Evolutionary conservation across 1,140 invertebrate species (phyloP).

Genomic region (Lutraria rhynchaena): DNA sequence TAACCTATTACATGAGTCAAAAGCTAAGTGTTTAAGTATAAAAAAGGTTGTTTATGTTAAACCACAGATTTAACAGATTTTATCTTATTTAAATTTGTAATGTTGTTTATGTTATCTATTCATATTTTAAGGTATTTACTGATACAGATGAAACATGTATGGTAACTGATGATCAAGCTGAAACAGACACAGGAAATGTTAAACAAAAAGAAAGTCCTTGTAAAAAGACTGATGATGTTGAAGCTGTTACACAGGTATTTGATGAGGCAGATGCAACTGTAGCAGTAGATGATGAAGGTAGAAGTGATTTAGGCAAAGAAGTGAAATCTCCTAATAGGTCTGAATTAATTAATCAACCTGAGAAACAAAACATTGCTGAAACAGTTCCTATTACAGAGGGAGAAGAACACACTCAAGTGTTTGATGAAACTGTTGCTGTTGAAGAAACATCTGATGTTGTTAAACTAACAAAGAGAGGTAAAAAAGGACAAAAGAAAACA

Average conservation of each 20-base stretch:
- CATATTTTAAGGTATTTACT: neutral
- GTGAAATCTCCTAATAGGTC: too few species aligned
- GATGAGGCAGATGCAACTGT: constrained; percentile 12
- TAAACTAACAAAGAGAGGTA: neutral
- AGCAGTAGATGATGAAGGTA: neutral
- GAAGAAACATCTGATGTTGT: neutral
- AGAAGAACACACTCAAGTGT: constrained; percentile 48
- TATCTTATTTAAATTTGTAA: too few species aligned
- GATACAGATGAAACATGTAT: neutral
- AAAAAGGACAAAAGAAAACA: neutral
- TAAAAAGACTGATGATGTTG: neutral
- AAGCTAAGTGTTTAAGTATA: too few species aligned
- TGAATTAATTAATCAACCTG: too few species aligned
- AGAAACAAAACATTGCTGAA: constrained; percentile 4
- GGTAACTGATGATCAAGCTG: too few species aligned
- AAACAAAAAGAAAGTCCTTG: too few species aligned
- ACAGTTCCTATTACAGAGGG: constrained; percentile 12
- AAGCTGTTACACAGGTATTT: constrained; percentile 18
- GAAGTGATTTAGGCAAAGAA: neutral
- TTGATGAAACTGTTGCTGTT: constrained; percentile 39
- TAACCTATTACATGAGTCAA: too few species aligned
- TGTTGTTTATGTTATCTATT: too few species aligned
- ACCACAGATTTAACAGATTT: too few species aligned
- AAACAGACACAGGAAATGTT: too few species aligned
- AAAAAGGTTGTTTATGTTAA: too few species aligned